phyloP scores from a whole-genome alignment of 2,113 vertebrate genomes.

The Agelaius tricolor region DNA sequence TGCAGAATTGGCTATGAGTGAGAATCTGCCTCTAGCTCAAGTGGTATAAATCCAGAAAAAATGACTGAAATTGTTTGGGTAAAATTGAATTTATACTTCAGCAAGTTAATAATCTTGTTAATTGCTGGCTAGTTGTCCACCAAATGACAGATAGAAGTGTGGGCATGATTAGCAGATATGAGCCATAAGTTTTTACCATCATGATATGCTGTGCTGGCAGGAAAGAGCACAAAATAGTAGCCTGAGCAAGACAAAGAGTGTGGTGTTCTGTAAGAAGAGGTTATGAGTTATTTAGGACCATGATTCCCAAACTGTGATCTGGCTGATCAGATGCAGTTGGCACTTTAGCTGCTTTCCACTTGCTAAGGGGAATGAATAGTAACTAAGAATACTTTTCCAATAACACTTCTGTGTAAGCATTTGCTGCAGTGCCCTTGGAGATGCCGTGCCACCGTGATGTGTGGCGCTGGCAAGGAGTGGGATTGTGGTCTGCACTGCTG shows the following conservation, averaged over 20 bases:
- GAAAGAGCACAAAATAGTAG: slow-evolving; percentile 6
- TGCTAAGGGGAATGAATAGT: background rate
- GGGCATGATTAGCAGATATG: background rate
- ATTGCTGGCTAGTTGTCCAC: background rate
- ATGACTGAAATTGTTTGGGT: background rate
- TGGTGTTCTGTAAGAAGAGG: background rate
- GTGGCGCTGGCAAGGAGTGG: background rate
- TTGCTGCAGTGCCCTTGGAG: background rate
- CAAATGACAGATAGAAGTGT: background rate
- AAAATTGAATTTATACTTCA: background rate
- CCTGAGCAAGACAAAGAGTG: background rate
- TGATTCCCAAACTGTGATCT: background rate
- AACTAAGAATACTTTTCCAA: slow-evolving; percentile 17
- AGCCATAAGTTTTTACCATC: background rate
- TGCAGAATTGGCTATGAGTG: background rate
- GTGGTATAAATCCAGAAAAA: background rate
- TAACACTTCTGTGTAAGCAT: background rate
- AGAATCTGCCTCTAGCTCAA: background rate
- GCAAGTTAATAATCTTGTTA: background rate
- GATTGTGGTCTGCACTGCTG: background rate
- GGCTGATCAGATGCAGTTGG: background rate
- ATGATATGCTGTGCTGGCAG: background rate
- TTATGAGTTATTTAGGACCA: background rate
- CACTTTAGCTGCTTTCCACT: background rate
- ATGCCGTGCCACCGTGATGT: background rate